Evolutionary conservation across 2,888 invertebrate species (phyloP).

Genomic region (Galerucella nymphaeae): DNA sequence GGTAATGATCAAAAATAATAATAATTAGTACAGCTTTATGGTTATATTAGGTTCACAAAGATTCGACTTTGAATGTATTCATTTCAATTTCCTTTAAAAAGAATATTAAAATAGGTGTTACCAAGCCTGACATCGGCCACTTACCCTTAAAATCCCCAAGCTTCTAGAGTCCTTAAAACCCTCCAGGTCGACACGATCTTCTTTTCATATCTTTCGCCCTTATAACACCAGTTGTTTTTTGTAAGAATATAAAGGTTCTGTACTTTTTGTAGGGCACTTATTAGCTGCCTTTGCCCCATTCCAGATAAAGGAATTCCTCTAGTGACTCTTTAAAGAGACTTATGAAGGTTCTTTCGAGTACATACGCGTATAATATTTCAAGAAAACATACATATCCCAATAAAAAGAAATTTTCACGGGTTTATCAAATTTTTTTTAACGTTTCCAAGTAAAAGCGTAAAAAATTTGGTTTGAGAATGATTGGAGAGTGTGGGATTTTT

Average conservation of each 20-base stretch:
- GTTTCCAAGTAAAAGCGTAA: not conserved
- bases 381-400: not conserved
- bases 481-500: no score
- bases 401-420: not conserved
- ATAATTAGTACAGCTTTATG: no score
- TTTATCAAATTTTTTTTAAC: not conserved
- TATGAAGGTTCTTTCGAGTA: not conserved
- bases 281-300: conserved; percentile 4
- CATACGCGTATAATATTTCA: not conserved
- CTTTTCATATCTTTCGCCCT: conserved; percentile 50
- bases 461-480: not conserved
- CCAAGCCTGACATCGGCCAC: conserved; percentile 9
- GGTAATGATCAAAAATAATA: no score
- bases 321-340: not conserved
- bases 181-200: conserved; percentile 39
- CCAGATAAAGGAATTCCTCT: not conserved
- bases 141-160: conserved; percentile 21
- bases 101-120: conserved; percentile 2
- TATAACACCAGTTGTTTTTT: conserved; percentile 57
- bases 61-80: no score
- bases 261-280: conserved; percentile 27
- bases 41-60: no score
- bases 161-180: conserved; percentile 30
- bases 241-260: conserved; percentile 50
- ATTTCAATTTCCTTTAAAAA: not conserved